phyloP scores from a whole-genome alignment of 2,888 invertebrate species.

The Allygus modestus region DNA sequence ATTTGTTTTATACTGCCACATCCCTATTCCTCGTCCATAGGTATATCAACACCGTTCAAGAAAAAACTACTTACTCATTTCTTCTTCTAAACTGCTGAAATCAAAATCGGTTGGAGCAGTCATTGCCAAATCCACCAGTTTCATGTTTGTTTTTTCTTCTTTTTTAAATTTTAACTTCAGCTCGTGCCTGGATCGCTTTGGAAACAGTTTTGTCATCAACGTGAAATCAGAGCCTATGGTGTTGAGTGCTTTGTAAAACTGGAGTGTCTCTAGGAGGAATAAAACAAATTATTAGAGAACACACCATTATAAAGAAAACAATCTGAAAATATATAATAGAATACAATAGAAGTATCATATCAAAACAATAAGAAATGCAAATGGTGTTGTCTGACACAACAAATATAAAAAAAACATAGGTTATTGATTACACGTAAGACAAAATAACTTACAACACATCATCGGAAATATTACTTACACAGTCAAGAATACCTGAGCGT shows the following conservation, averaged over 20 bases:
- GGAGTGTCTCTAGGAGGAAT: slow-evolving; percentile 83
- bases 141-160: slow-evolving; percentile 88
- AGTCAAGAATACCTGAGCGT: too few species aligned
- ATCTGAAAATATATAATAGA: background rate
- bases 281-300: background rate
- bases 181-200: slow-evolving; percentile 87
- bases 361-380: too few species aligned
- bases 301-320: slow-evolving; percentile 16
- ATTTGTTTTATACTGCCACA: too few species aligned
- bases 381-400: too few species aligned
- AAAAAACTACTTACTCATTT: slow-evolving; percentile 75
- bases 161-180: slow-evolving; percentile 95
- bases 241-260: slow-evolving; percentile 93
- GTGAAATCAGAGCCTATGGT: slow-evolving; percentile 96
- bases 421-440: too few species aligned
- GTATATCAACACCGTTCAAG: too few species aligned
- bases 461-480: too few species aligned
- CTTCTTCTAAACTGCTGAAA: slow-evolving; percentile 79
- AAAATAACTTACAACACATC: too few species aligned
- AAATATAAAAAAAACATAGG: too few species aligned
- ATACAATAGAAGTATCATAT: slow-evolving; percentile 1
- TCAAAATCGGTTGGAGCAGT: slow-evolving; percentile 84
- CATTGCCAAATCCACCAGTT: slow-evolving; percentile 86
- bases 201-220: slow-evolving; percentile 90
- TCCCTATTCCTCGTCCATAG: too few species aligned